Percentiles rank a stretch among this genome's conserved stretches.
Evolutionary conservation across 2,888 invertebrate species (phyloP).

Genomic region (Pycnomerus fuliginosus): DNA sequence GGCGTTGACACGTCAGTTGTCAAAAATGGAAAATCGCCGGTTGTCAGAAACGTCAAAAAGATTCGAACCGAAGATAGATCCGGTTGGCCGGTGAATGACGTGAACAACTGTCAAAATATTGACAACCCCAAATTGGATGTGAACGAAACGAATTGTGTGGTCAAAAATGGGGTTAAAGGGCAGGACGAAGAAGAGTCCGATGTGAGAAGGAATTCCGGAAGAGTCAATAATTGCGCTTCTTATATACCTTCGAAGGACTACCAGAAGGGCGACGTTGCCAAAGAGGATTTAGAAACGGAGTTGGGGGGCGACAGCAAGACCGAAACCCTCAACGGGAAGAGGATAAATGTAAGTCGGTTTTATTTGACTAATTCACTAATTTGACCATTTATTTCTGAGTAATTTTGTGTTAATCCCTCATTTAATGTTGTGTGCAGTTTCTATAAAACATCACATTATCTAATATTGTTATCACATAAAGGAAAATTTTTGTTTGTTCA

Average conservation of each 20-base stretch:
- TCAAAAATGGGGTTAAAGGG: conserved; percentile 23
- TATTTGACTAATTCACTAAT: too few relatives aligned
- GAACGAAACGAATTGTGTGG: conserved; percentile 16
- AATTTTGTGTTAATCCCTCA: too few relatives aligned
- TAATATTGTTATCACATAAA: too few relatives aligned
- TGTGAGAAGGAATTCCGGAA: conserved; percentile 25
- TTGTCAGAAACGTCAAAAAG: too few relatives aligned
- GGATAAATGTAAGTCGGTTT: conserved; percentile 15
- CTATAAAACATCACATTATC: too few relatives aligned
- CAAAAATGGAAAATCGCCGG: conserved; percentile 1
- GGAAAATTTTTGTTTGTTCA: too few relatives aligned
- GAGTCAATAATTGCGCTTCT: conserved; percentile 61
- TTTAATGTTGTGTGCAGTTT: too few relatives aligned
- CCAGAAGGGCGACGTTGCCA: conserved; percentile 32
- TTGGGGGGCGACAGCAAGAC: conserved; percentile 9
- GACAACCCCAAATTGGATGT: conserved; percentile 18
- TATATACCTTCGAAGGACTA: conserved; percentile 57
- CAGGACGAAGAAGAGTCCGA: conserved; percentile 29
- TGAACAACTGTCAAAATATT: too few relatives aligned
- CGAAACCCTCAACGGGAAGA: conserved; percentile 9
- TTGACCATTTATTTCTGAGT: too few relatives aligned
- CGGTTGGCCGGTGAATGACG: too few relatives aligned
- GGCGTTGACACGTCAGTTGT: conserved; percentile 6
- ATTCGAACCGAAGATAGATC: too few relatives aligned
- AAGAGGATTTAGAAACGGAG: neutral